phyloP scores from a whole-genome alignment of 2,113 vertebrate genomes.

The Aix galericulata region DNA sequence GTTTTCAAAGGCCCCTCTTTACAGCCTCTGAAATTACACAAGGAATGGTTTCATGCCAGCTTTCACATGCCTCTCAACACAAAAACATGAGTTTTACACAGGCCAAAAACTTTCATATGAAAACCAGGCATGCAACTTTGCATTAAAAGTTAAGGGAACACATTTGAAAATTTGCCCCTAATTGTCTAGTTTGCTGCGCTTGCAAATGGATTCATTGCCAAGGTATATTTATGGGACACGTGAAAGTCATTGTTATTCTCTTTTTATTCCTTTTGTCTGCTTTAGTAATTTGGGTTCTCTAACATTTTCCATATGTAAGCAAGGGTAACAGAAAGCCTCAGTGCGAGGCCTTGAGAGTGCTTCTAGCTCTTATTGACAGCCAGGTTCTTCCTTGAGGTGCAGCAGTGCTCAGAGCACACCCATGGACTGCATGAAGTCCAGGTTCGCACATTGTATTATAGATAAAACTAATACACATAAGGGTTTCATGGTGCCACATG shows the following conservation, averaged over 20 bases:
- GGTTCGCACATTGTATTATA: neutral
- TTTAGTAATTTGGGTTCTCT: constrained; percentile 6
- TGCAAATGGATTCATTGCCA: constrained; percentile 17
- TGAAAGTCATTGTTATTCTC: constrained; percentile 35
- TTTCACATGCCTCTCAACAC: constrained; percentile 1
- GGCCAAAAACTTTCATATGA: neutral
- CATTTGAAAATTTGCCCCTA: constrained; percentile 28
- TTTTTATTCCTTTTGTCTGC: constrained; percentile 35
- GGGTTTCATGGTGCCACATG: accelerated
- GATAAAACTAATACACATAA: neutral
- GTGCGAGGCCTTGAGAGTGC: neutral
- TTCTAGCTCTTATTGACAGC: neutral
- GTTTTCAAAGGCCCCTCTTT: constrained; percentile 3
- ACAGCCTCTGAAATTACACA: neutral
- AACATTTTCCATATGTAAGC: neutral
- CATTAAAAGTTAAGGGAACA: constrained; percentile 7
- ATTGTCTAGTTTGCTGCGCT: neutral
- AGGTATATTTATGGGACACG: constrained; percentile 32
- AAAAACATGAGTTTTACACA: neutral
- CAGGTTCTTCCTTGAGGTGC: neutral
- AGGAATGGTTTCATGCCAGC: neutral
- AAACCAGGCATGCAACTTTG: neutral
- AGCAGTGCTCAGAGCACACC: neutral
- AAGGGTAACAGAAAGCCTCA: neutral
- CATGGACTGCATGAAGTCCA: neutral